phyloP scores from a whole-genome alignment of 2,888 invertebrate species.

The Reticulitermes lucifugus region DNA sequence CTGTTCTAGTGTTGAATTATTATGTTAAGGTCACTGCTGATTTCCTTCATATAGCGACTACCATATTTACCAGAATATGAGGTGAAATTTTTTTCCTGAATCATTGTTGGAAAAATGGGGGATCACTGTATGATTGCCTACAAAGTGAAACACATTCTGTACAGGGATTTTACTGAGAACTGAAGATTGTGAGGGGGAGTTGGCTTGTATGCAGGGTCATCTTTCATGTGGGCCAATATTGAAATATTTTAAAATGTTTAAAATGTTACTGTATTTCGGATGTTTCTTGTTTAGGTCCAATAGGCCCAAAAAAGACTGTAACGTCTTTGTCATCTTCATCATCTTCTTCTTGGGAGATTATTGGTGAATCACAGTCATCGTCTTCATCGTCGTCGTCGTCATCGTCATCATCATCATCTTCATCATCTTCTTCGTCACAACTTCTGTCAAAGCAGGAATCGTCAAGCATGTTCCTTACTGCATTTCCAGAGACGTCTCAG shows the following conservation, averaged over 20 bases:
- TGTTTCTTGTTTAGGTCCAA: conserved; percentile 61
- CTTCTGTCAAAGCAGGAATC: conserved; percentile 61
- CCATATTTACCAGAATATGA: not conserved
- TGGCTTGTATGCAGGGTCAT: too few species aligned
- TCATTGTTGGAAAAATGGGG: too few species aligned
- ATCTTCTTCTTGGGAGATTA: conserved; percentile 43
- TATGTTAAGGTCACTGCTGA: too few species aligned
- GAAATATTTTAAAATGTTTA: not conserved
- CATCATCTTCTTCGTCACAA: conserved; percentile 43
- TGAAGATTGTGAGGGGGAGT: too few species aligned
- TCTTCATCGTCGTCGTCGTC: conserved; percentile 23
- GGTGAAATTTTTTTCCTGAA: too few species aligned
- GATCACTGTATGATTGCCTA: too few species aligned
- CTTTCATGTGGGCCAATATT: too few species aligned
- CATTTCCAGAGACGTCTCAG: conserved; percentile 44
- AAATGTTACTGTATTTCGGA: conserved; percentile 1
- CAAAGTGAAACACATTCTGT: too few species aligned
- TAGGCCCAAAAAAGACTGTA: conserved; percentile 61
- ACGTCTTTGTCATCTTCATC: not conserved
- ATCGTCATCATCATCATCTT: not conserved
- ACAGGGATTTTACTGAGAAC: too few species aligned
- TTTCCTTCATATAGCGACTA: not conserved
- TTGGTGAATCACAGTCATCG: not conserved
- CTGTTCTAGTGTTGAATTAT: too few species aligned
- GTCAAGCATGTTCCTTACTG: conserved; percentile 54